These are phyloP conservation scores for Acromyrmex heyeri DNA, from an alignment of 1,140 invertebrate genomes.

Conservation along the genomic window DNA sequence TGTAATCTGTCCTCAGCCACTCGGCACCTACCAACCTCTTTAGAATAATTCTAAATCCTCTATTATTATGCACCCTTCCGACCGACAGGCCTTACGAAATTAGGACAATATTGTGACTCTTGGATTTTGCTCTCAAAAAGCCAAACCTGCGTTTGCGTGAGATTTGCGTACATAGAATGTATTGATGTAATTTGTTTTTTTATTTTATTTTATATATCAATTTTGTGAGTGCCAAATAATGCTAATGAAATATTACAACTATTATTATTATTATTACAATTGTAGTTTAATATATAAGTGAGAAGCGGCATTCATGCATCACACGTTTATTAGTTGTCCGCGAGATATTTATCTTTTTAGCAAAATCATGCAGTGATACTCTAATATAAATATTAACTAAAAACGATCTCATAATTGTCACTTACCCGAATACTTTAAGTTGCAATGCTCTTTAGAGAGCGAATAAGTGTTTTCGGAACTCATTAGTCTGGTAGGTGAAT, in stretches of 20 bases:
- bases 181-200: background rate
- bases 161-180: background rate
- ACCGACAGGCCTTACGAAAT: slow-evolving; percentile 67
- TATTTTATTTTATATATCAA: background rate
- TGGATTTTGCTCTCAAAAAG: slow-evolving; percentile 61
- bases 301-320: slow-evolving; percentile 24
- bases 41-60: slow-evolving; percentile 83
- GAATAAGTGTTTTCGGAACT: slow-evolving; percentile 85
- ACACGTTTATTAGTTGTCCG: background rate
- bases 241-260: background rate
- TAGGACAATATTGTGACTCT: slow-evolving; percentile 78
- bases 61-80: slow-evolving; percentile 86
- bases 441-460: slow-evolving; percentile 85
- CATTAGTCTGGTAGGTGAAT: slow-evolving; percentile 86
- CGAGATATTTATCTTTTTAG: background rate
- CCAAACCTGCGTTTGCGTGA: background rate
- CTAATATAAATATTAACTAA: background rate
- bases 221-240: background rate
- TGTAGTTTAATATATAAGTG: background rate
- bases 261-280: background rate
- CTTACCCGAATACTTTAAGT: slow-evolving; percentile 85
- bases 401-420: slow-evolving; percentile 5
- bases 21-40: slow-evolving; percentile 77
- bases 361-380: slow-evolving; percentile 21
- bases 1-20: slow-evolving; percentile 84